Evolutionary conservation across 1,140 invertebrate genomes (phyloP), one percentile per base, ranked within the genome.

Genomic region (Muscidifurax raptorellus): DNA sequence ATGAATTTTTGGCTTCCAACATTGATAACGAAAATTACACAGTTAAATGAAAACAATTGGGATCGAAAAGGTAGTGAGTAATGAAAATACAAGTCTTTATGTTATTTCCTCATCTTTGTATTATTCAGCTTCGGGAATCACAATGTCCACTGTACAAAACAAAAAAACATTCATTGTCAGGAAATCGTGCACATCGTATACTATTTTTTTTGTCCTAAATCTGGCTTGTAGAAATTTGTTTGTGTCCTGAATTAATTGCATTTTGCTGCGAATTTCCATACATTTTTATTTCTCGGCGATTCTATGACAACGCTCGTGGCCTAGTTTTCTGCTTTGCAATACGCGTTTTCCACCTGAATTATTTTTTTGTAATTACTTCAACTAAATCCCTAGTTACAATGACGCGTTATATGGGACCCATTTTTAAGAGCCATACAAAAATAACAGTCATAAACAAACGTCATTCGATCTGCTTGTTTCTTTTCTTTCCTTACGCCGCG

Each of bases 71-170:
- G 78, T 44, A 15, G 18, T 10, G 27, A 13, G 10, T 30, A 80
- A 80, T 80, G 13, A 71, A 80, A 80, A 69, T 32, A 28, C 27
- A 81, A 27, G 22, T 52, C 22, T 71, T 10, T 7, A 76, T 82
- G 72, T 67, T 83, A 83, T 83, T 84, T 80, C 13, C 28, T 81
- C 77, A 80, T 81, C 44, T 85, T 76, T 80, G 59, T 85, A 85
- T 85, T 85, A 81, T 77, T 85, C 78, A 85, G 79, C 79, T 67
- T 90, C 85, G 86, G 87, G 86, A 91, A 89, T 91, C 89, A 91
- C 89, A 91, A 89, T 90, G 89, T 91, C 87, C 86, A 87, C 88
- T 91, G 89, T 91, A 91, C 90, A 91, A 91, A 91, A 91, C 82
- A 90, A 91, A 89, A 90, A 89, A 90, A 87, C 83, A 90, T 88